phyloP scores from a whole-genome alignment of 2,113 vertebrate genomes.

The Argyrosomus japonicus region DNA sequence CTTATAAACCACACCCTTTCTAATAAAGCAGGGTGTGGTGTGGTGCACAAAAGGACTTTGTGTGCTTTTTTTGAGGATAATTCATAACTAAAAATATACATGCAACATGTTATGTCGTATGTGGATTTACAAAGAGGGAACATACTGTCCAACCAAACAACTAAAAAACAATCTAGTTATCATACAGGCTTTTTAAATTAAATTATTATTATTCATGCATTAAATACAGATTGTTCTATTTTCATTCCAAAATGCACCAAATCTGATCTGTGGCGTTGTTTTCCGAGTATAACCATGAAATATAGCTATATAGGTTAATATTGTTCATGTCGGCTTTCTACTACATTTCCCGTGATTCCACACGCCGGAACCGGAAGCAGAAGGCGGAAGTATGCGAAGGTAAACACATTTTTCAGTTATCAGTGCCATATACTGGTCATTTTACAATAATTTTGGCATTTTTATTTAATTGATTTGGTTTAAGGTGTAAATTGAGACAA shows the following conservation, averaged over 20 bases:
- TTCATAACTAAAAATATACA: constrained; percentile 1
- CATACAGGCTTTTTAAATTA: background rate
- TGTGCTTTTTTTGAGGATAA: background rate
- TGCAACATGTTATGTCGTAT: background rate
- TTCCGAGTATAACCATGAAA: background rate
- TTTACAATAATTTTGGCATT: background rate
- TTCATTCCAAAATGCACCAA: rapidly evolving
- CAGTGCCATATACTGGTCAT: rapidly evolving
- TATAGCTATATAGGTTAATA: background rate
- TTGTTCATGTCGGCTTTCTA: background rate
- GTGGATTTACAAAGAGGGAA: background rate
- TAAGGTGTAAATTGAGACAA: rapidly evolving
- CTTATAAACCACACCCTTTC: constrained; percentile 56
- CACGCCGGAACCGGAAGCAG: constrained; percentile 4
- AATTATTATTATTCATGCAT: background rate
- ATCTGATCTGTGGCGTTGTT: background rate
- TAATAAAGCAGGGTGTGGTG: constrained; percentile 68
- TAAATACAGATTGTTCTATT: background rate
- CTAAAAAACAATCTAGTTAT: background rate
- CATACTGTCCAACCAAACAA: background rate
- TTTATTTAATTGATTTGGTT: rapidly evolving
- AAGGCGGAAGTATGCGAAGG: constrained; percentile 77
- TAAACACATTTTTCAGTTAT: constrained; percentile 60
- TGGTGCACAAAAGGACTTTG: constrained; percentile 1
- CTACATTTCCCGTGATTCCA: constrained; percentile 80